phyloP scores from a whole-genome alignment of 1,140 invertebrate species.

The Bacillus rossius region DNA sequence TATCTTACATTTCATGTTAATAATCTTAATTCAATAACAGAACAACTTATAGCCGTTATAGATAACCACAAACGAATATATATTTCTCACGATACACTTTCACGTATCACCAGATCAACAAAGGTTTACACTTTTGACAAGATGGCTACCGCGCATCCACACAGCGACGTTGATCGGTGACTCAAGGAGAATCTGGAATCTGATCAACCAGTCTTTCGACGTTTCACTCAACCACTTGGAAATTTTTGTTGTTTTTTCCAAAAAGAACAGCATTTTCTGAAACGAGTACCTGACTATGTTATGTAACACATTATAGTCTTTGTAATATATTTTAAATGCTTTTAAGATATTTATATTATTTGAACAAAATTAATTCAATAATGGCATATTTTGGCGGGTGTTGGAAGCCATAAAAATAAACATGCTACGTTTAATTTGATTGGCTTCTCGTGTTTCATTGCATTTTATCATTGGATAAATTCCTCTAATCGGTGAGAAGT shows the following conservation, averaged over 20 bases:
- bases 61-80: conserved; percentile 13
- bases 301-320: background rate
- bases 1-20: conserved; percentile 4
- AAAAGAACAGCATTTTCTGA: background rate
- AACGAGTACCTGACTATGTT: background rate
- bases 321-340: background rate
- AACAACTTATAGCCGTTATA: conserved; percentile 2
- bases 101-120: conserved; percentile 10
- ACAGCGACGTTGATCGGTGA: conserved; percentile 19
- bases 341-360: background rate
- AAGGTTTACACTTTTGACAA: conserved; percentile 23
- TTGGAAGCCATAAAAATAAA: conserved; percentile 13
- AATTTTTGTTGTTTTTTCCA: background rate
- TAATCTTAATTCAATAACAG: background rate
- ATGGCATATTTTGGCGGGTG: conserved; percentile 17
- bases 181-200: conserved; percentile 21
- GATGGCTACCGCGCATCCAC: conserved; percentile 27
- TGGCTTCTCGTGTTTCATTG: conserved; percentile 18
- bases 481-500: conserved; percentile 11
- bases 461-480: conserved; percentile 18
- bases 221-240: background rate
- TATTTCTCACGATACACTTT: conserved; percentile 14
- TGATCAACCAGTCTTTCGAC: conserved; percentile 5
- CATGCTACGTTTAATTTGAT: conserved; percentile 19
- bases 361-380: background rate